These are phyloP conservation scores for Idaea aversata DNA, from an alignment of 2,888 invertebrate species.

Conservation along the genomic window DNA sequence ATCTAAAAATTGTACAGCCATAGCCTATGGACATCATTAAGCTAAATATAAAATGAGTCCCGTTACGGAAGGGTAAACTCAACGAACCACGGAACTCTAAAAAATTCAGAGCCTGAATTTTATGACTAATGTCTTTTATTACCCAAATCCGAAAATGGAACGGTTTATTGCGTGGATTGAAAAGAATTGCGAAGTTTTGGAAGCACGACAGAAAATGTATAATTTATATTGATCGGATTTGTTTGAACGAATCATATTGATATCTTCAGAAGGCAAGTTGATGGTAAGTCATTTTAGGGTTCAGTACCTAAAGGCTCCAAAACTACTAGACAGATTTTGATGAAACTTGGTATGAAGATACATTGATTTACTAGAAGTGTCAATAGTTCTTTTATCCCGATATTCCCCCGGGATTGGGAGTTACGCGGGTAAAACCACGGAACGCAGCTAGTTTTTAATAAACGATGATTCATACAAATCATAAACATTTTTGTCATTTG, in stretches of 20 bases:
- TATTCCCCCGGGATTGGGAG: not conserved
- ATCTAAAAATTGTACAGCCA: too few species aligned
- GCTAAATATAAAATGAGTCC: not conserved
- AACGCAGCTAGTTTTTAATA: not conserved
- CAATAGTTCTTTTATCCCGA: too few species aligned
- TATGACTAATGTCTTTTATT: slow-evolving; percentile 1
- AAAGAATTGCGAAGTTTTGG: not conserved
- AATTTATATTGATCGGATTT: not conserved
- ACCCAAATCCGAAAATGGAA: not conserved
- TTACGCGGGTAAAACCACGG: not conserved
- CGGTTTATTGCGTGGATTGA: not conserved
- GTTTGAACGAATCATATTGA: not conserved
- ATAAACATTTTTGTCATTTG: not conserved
- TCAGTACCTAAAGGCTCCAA: too few species aligned
- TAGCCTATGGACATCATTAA: not conserved
- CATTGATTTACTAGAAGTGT: too few species aligned
- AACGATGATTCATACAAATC: not conserved
- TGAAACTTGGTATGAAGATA: too few species aligned
- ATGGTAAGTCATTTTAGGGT: too few species aligned
- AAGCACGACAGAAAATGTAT: not conserved
- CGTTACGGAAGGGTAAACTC: not conserved
- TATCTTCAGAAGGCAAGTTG: not conserved
- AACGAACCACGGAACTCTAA: not conserved
- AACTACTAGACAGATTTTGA: too few species aligned
- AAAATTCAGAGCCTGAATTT: not conserved